These are phyloP conservation scores for Cotesia chilonis DNA, from an alignment of 1,140 invertebrate species.

Conservation along the genomic window DNA sequence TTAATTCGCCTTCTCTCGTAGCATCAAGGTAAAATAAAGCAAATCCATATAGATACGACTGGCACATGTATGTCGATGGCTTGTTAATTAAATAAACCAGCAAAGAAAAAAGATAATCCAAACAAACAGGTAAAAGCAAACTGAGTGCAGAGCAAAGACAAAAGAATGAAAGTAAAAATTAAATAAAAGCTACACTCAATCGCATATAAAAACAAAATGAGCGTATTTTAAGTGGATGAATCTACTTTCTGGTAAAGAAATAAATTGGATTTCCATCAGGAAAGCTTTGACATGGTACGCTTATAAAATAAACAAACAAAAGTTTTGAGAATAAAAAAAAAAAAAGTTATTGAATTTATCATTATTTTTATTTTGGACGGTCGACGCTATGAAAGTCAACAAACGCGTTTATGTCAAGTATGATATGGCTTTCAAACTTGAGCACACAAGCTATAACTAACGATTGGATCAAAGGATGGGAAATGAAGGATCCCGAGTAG, in stretches of 20 bases:
- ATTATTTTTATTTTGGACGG: background rate
- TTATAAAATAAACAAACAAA: background rate
- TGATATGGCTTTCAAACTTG: background rate
- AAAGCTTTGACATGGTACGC: background rate
- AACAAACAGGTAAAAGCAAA: background rate
- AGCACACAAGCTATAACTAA: constrained; percentile 15
- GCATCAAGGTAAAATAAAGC: background rate
- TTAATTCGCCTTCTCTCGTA: background rate
- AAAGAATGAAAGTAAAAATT: background rate
- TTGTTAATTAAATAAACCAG: constrained; percentile 23
- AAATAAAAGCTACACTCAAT: background rate
- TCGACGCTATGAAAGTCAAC: no score
- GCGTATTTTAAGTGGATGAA: background rate
- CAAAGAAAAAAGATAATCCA: background rate
- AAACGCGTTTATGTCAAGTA: no score
- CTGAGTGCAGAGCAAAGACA: background rate
- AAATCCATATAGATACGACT: background rate
- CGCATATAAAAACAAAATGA: background rate
- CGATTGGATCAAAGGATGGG: background rate
- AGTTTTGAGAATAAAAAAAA: background rate
- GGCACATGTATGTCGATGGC: background rate
- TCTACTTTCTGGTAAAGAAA: background rate
- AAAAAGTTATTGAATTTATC: background rate
- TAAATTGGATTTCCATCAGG: constrained; percentile 9
- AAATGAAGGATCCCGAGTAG: background rate